Evolutionary conservation across 2,888 invertebrate species (phyloP).

Genomic region (Falcaria lacertinaria): DNA sequence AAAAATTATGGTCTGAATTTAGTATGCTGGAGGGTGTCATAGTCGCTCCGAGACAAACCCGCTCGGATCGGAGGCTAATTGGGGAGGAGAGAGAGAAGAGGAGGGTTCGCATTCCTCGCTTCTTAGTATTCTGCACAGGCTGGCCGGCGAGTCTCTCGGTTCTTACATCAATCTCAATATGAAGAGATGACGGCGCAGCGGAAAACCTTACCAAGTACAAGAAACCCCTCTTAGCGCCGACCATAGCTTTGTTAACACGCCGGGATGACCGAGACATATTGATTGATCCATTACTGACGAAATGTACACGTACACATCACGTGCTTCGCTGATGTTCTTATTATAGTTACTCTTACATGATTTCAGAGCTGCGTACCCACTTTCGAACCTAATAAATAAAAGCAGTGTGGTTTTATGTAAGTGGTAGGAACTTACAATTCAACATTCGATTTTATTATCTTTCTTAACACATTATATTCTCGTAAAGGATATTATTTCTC

Average conservation of each 20-base stretch:
- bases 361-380: too few relatives aligned
- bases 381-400: too few relatives aligned
- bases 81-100: conserved; percentile 70
- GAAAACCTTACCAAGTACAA: conserved; percentile 64
- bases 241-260: conserved; percentile 40
- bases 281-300: conserved; percentile 50
- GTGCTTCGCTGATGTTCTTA: background rate
- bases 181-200: conserved; percentile 66
- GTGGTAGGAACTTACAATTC: too few relatives aligned
- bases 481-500: too few relatives aligned
- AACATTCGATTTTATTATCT: too few relatives aligned
- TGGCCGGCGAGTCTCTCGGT: conserved; percentile 47
- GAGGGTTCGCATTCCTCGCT: conserved; percentile 27
- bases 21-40: conserved; percentile 64
- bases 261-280: conserved; percentile 40
- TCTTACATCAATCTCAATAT: conserved; percentile 76
- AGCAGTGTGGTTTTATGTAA: too few relatives aligned
- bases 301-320: background rate
- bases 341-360: too few relatives aligned
- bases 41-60: conserved; percentile 53
- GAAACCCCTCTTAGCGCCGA: conserved; percentile 68
- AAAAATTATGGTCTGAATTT: conserved; percentile 70
- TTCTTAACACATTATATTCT: too few relatives aligned
- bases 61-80: conserved; percentile 65
- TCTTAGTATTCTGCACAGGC: conserved; percentile 69